Percentiles rank a stretch among this genome's conserved stretches.
Conservation (phyloP, 1,140 invertebrate species). For the Bombus vancouverensis region DNA sequence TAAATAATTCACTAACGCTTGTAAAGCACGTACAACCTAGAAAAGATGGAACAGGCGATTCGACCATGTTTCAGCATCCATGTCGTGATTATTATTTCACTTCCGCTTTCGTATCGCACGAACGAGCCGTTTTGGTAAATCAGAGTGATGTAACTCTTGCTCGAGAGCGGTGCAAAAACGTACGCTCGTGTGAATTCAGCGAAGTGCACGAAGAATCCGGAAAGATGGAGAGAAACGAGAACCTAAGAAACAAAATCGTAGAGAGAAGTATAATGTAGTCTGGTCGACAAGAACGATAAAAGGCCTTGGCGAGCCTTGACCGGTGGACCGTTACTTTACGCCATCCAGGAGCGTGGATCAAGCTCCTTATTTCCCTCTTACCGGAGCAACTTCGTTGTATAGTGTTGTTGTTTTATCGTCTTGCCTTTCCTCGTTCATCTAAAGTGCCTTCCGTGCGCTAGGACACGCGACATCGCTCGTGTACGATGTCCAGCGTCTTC, state of each 20-base stretch:
- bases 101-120: conserved; percentile 27
- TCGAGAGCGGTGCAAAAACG: not conserved
- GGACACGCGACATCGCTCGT: not conserved
- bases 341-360: conserved; percentile 50
- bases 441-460: not conserved
- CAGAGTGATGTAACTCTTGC: conserved; percentile 17
- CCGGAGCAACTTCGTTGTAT: conserved; percentile 7
- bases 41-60: conserved; percentile 4
- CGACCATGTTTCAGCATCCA: conserved; percentile 7
- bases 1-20: conserved; percentile 28
- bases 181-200: not conserved
- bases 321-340: conserved; percentile 76
- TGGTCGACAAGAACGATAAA: conserved; percentile 65
- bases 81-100: conserved; percentile 41
- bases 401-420: not conserved
- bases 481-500: too few relatives aligned
- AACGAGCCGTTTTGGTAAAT: not conserved
- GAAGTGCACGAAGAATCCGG: conserved; percentile 17
- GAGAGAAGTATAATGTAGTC: conserved; percentile 44
- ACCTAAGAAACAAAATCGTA: conserved; percentile 55
- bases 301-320: conserved; percentile 79
- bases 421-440: not conserved
- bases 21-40: not conserved
- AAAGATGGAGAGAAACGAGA: not conserved
- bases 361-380: conserved; percentile 63